These are phyloP conservation scores for Gallinago jamesoni DNA, from an alignment of 2,113 vertebrate species.

Conservation along the genomic window DNA sequence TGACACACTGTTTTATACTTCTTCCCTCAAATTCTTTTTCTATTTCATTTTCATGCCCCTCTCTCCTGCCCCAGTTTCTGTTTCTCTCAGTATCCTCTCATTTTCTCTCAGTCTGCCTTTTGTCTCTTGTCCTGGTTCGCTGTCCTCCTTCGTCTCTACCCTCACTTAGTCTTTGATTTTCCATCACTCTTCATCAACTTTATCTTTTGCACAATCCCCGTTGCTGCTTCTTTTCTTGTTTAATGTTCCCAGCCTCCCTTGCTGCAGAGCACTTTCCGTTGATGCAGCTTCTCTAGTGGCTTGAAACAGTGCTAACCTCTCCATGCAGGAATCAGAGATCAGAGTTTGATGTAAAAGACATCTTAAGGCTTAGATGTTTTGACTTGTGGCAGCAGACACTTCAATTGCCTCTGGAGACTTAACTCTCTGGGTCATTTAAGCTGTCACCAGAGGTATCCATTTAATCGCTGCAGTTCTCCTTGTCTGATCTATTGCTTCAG, in stretches of 20 bases:
- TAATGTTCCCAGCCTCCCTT: not conserved
- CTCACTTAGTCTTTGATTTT: not conserved
- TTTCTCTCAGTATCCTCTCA: not conserved
- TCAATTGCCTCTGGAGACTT: not conserved
- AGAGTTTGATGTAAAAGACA: not conserved
- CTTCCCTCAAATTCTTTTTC: not conserved
- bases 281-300: not conserved
- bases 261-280: not conserved
- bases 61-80: not conserved
- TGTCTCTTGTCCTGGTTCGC: not conserved
- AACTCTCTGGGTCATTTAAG: not conserved
- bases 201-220: not conserved
- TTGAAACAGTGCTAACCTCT: not conserved
- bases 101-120: not conserved
- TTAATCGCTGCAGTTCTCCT: not conserved
- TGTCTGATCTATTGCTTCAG: not conserved
- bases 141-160: not conserved
- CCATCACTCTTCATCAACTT: not conserved
- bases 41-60: not conserved
- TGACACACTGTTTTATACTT: not conserved
- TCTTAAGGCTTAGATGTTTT: not conserved
- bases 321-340: not conserved
- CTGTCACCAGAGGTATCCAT: not conserved
- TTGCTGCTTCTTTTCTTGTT: not conserved
- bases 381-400: not conserved